Conservation (phyloP, 64 coral and sea anemone species). For the Exaiptasia diaphana region DNA sequence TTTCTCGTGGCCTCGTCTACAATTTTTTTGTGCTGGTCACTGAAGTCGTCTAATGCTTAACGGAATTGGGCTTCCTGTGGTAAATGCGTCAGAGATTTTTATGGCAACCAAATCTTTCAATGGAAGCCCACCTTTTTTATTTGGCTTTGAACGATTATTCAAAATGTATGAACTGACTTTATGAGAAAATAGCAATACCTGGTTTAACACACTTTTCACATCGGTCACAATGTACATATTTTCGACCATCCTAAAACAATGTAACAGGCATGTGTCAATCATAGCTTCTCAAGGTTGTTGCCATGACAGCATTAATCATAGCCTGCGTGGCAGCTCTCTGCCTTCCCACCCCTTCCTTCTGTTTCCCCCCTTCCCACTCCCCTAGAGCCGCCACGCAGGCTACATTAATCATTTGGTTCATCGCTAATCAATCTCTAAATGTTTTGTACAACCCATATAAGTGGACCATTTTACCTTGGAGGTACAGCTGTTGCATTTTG, state of each 20-base stretch:
- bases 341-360: no score
- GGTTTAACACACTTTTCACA: conserved; percentile 90
- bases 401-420: neutral
- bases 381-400: neutral
- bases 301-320: neutral
- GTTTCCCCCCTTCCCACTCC: neutral
- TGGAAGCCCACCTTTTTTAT: neutral
- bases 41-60: no score
- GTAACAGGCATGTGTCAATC: neutral
- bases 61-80: no score
- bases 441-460: neutral
- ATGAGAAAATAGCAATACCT: conserved; percentile 33
- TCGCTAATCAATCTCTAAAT: neutral
- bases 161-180: neutral
- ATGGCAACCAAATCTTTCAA: no score
- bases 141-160: neutral
- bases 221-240: conserved; percentile 69
- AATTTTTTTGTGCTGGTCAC: no score
- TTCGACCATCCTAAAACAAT: conserved; percentile 68
- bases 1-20: no score
- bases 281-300: neutral
- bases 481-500: conserved; percentile 66
- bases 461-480: conserved; percentile 70
- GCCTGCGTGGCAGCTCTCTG: neutral
- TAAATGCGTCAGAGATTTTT: no score